Base-by-base conservation (phyloP, 2,888 invertebrate genomes). In the Epirrhoe tristata region DNA sequence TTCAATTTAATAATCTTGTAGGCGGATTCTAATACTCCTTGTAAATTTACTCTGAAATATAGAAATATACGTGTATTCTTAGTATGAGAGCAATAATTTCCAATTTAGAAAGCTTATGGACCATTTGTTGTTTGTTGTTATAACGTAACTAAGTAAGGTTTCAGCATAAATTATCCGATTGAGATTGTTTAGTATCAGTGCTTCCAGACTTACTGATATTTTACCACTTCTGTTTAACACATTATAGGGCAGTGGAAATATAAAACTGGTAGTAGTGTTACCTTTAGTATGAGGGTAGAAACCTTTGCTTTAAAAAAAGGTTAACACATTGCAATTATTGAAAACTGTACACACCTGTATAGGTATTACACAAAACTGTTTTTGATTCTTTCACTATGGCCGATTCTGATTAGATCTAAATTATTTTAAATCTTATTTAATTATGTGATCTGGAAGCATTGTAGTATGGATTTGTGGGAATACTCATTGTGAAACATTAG, bases 401-500 rank as follows among this genome's bases (percentile, higher is more conserved):
- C 39, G 39, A 43, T 43, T 12, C 5, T 39, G 39, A 12, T 43
- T 5, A 1, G 34, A 34, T 34, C 5, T 12, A 43, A 10, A 12
- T 14, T 48, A 14, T n/a, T 48, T 1, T 48, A 14, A 48, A 24
- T 24, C 1, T 24, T 16, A 48, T 48, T 48, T 34, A 50, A n/a
- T 50, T 52, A 39, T n/a, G 43, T 59, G 39, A 31, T 59, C 59
- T 59, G 59, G 39, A 53, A 53, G 59, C 52, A 43, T 36, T 59
- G 85, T 83, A 74, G 76, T 78, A 73, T 76, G 80, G 80, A 82
- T 78, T 80, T 77, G 87, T 84, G 85, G 83, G 89, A 93, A 93
- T 93, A 93, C 93, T 93, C 93, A 93, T 91, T 88, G 87, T 91
- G 86, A 89, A 88, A 87, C 90, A 89, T 90, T 90, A 89, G 88